Evolutionary conservation across 2,113 vertebrate genomes (phyloP).

Genomic region (Nanger granti): DNA sequence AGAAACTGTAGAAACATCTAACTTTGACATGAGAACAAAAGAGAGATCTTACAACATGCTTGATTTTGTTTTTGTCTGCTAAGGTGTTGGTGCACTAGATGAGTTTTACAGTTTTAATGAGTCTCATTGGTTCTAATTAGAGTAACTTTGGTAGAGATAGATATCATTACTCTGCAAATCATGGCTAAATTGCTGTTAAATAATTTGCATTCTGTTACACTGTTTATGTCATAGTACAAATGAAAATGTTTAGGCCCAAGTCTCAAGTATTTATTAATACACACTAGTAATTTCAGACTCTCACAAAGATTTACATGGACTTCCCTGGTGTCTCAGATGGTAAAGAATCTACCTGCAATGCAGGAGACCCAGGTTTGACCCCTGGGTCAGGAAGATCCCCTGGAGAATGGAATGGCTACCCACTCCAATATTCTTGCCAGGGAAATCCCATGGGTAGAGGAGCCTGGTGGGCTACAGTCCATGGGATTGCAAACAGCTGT

Average conservation of each 20-base stretch:
- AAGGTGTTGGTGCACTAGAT: neutral
- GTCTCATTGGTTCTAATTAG: conserved; percentile 66
- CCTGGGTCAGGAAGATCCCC: neutral
- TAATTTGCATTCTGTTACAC: conserved; percentile 56
- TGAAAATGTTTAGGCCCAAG: neutral
- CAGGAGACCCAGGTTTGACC: neutral
- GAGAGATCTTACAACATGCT: neutral
- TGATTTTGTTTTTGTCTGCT: conserved; percentile 43
- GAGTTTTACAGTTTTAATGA: conserved; percentile 56
- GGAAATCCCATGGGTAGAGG: neutral
- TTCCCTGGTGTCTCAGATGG: neutral
- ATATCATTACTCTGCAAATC: conserved; percentile 60
- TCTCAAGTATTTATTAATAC: conserved; percentile 8
- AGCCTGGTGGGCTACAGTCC: neutral
- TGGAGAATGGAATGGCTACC: neutral
- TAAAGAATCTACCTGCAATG: neutral
- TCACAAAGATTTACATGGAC: neutral
- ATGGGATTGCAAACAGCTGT: neutral
- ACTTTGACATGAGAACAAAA: neutral
- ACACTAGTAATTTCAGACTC: neutral
- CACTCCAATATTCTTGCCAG: neutral
- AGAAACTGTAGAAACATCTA: neutral
- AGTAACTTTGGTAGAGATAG: conserved; percentile 57
- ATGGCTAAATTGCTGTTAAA: conserved; percentile 56
- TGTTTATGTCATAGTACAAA: conserved; percentile 1